Evolutionary conservation across 2,113 vertebrate genomes (phyloP).

Genomic region (Carassius gibelio): DNA sequence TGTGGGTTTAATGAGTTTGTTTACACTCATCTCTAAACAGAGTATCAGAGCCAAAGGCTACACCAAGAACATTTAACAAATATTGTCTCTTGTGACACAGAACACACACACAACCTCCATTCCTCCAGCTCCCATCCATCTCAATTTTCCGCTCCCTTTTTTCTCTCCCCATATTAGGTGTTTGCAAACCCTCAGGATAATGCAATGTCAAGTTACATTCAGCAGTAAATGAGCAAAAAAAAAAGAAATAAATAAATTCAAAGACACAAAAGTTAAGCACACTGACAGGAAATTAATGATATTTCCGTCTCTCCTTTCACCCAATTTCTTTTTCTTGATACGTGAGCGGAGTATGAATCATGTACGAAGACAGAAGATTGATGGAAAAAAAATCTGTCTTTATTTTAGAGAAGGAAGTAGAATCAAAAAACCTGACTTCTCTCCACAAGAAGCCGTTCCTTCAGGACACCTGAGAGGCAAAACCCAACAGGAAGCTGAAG

Average conservation of each 20-base stretch:
- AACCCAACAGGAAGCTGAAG: slow-evolving; percentile 9
- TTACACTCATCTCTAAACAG: slow-evolving; percentile 20
- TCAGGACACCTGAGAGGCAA: background rate
- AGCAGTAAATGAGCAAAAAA: slow-evolving; percentile 35
- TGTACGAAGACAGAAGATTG: background rate
- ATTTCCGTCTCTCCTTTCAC: slow-evolving; percentile 44
- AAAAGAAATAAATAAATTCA: slow-evolving; percentile 46
- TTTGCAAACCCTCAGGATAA: slow-evolving; percentile 22
- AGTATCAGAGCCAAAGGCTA: slow-evolving; percentile 22
- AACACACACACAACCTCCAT: background rate
- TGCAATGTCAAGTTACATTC: slow-evolving; percentile 13
- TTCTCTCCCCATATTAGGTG: background rate
- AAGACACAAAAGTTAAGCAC: slow-evolving; percentile 5
- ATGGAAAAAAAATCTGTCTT: background rate
- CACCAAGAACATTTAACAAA: slow-evolving; percentile 39
- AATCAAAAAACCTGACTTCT: slow-evolving; percentile 1
- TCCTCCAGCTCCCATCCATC: background rate
- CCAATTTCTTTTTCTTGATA: slow-evolving; percentile 10
- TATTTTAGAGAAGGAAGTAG: background rate
- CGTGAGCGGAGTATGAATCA: slow-evolving; percentile 28
- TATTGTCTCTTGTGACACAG: background rate
- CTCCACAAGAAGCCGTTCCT: background rate
- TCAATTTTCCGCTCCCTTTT: slow-evolving; percentile 4
- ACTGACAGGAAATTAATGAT: slow-evolving; percentile 51
- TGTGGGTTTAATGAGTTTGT: slow-evolving; percentile 32